A percentile compares a stretch with the other conserved stretches of the same genome.
phyloP scores from a whole-genome alignment of 2,113 vertebrate genomes.

The Chloebia gouldiae region DNA sequence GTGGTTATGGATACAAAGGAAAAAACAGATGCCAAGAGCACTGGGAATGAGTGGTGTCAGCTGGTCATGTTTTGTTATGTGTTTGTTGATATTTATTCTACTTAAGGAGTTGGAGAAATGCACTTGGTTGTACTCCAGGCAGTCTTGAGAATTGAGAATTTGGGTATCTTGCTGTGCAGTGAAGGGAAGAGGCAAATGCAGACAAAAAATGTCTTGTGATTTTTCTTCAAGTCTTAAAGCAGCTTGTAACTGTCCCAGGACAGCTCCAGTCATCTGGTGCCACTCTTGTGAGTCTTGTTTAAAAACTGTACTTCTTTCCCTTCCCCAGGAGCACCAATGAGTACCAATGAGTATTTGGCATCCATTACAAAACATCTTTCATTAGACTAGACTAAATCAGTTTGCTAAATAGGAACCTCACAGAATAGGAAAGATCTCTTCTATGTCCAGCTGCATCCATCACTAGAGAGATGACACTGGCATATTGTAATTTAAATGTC shows the following conservation, averaged over 20 bases:
- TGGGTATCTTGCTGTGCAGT: not conserved
- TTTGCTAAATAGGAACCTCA: not conserved
- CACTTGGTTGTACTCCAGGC: not conserved
- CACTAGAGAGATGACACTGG: not conserved
- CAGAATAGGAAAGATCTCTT: not conserved
- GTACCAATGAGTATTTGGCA: not conserved
- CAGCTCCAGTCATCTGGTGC: not conserved
- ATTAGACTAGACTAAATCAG: not conserved
- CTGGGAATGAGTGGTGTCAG: not conserved
- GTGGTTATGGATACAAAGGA: not conserved
- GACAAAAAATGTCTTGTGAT: not conserved
- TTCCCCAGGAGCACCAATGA: not conserved
- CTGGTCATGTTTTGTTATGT: not conserved
- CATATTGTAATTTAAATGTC: not conserved
- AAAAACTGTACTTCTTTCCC: not conserved
- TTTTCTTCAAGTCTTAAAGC: not conserved
- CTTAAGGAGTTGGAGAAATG: not conserved
- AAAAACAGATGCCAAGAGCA: not conserved
- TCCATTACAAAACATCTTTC: not conserved
- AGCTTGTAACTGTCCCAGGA: not conserved
- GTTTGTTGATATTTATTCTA: not conserved
- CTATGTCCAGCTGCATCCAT: not conserved
- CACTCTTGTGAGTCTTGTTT: not conserved
- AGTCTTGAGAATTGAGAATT: not conserved
- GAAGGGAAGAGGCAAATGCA: not conserved